phyloP scores from a whole-genome alignment of 2,888 invertebrate genomes.

The Craniophora ligustri region DNA sequence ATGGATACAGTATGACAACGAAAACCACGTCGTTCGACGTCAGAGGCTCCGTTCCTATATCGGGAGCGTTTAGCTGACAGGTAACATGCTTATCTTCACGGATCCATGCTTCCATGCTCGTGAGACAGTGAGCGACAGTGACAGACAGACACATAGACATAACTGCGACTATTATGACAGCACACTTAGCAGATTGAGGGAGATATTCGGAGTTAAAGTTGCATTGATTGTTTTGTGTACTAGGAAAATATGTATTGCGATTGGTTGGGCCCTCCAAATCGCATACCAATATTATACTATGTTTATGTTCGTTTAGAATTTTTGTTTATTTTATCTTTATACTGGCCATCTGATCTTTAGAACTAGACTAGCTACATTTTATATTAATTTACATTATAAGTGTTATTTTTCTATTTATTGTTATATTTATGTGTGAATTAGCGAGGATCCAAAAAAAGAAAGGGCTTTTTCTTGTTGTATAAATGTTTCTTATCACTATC shows the following conservation, averaged over 20 bases:
- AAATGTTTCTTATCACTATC: no score
- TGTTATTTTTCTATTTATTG: no score
- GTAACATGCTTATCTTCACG: conserved; percentile 58
- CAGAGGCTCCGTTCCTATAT: conserved; percentile 31
- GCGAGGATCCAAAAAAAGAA: no score
- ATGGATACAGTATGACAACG: conserved; percentile 23
- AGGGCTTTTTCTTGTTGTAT: no score
- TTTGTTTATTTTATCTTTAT: no score
- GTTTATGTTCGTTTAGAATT: no score
- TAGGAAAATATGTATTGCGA: neutral
- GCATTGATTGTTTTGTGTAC: neutral
- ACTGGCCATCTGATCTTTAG: no score
- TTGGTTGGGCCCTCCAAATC: neutral
- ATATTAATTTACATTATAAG: no score
- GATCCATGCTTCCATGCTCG: conserved; percentile 40
- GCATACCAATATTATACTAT: no score
- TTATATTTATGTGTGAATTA: no score
- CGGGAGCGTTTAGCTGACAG: conserved; percentile 50
- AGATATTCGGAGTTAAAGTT: neutral
- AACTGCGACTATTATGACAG: conserved; percentile 26
- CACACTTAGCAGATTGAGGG: neutral
- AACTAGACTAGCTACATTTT: no score
- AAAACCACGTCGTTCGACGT: conserved; percentile 34
- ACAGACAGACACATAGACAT: conserved; percentile 24
- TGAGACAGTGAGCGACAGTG: conserved; percentile 41